These are phyloP conservation scores for Eunapius fragilis DNA, from an alignment of 37 sponge, comb jelly and placozoan genomes.

Conservation along the genomic window DNA sequence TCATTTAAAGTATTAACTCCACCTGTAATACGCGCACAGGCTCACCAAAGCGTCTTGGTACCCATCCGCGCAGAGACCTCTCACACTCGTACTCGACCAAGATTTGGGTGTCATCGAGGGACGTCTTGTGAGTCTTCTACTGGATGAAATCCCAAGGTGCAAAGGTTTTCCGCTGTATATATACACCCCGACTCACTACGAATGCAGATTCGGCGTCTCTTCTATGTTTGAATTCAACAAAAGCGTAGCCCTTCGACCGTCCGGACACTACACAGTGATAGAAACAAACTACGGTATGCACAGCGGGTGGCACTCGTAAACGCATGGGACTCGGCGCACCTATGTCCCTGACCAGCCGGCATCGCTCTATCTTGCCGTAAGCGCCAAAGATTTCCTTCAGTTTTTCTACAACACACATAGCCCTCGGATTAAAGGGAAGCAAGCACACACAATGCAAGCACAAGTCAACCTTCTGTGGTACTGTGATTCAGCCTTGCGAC, in stretches of 20 bases:
- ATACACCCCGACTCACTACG: slow-evolving; percentile 29
- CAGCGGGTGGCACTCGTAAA: background rate
- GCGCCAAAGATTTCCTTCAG: slow-evolving; percentile 68
- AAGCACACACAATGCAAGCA: background rate
- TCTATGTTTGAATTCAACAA: slow-evolving; percentile 70
- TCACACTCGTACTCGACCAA: slow-evolving; percentile 91
- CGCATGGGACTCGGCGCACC: slow-evolving; percentile 38
- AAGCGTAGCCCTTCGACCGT: slow-evolving; percentile 85
- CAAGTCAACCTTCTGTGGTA: slow-evolving; percentile 77
- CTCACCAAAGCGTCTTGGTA: slow-evolving; percentile 91
- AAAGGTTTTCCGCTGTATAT: background rate
- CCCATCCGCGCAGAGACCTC: slow-evolving; percentile 86
- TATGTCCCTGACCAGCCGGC: slow-evolving; percentile 86
- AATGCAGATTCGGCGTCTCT: slow-evolving; percentile 68
- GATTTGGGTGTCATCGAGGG: slow-evolving; percentile 67
- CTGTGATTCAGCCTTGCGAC: slow-evolving; percentile 74
- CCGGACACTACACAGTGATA: slow-evolving; percentile 72
- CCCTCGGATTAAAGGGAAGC: background rate
- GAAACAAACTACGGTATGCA: background rate
- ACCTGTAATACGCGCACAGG: background rate
- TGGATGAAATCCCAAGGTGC: background rate
- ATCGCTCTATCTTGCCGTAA: slow-evolving; percentile 76
- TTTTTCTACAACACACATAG: slow-evolving; percentile 43
- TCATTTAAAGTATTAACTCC: background rate
- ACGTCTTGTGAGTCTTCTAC: slow-evolving; percentile 52